Evolutionary conservation across 2,113 vertebrate genomes (phyloP), one percentile per base, ranked within the genome.

Genomic region (Motacilla tschutschensis): DNA sequence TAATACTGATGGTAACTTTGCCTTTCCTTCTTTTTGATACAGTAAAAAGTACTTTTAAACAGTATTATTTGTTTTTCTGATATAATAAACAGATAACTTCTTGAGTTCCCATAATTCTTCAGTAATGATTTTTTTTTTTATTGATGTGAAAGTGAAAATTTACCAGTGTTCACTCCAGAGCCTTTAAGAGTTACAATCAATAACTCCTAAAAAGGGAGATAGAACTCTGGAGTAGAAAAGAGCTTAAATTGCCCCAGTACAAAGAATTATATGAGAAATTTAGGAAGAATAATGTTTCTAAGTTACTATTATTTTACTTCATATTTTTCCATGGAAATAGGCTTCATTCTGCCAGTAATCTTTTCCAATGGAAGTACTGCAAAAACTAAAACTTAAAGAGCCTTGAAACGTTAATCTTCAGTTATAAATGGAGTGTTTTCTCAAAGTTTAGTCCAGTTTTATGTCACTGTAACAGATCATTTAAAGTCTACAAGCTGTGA

Each of bases 241-340:
- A 53, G 6, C 8, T 67, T 66, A 41, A 36, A 67, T 57, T 64
- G 17, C 13, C 17, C 11, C 48, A 67, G 26, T 57, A 67, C 46
- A 51, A 88, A 43, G 8, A 69, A 66, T 53, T 78, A 67, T 18
- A 38, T 41, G 33, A 85, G 29, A 89, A 83, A 71, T 59, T 73
- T 29, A 64, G 72, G 18, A 82, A 87, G 36, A 85, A 7, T 59
- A 51, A 67, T 41, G 25, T 74, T 79, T 88, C 57, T 85, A 62
- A 90, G 55, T 62, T 41, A 50, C 28, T 70, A 55, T 57, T 74
- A 57, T 74, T 87, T 70, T 64, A 71, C 33, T 87, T 78, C 60
- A 48, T 77, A 72, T 86, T 91, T 88, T 91, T 71, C 64, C 53
- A 90, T 50, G 76, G 69, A 93, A 92, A 87, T 76, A 62, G 1